Percentiles rank a stretch among this genome's conserved stretches.
phyloP scores from a whole-genome alignment of 2,888 invertebrate genomes.

The Hesperia comma region DNA sequence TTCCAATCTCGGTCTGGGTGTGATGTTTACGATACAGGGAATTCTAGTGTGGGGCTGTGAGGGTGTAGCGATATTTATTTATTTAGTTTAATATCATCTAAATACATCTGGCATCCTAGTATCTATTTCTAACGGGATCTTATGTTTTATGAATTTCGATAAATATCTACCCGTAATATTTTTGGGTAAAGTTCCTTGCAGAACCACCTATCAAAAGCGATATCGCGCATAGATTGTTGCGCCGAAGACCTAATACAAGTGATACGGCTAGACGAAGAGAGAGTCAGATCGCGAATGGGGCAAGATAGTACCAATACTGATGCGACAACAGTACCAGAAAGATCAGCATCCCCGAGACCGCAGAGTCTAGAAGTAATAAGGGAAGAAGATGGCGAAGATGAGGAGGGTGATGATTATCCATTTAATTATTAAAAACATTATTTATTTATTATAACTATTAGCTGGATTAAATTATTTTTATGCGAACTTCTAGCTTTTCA shows the following conservation, averaged over 20 bases:
- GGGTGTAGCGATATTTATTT: too few relatives aligned
- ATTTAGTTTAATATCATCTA: too few relatives aligned
- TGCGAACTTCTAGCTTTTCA: not conserved
- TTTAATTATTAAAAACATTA: slow-evolving; percentile 50
- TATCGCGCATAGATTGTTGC: slow-evolving; percentile 60
- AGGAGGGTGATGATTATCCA: slow-evolving; percentile 58
- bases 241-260: slow-evolving; percentile 61
- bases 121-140: too few relatives aligned
- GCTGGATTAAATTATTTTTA: not conserved
- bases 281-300: slow-evolving; percentile 56
- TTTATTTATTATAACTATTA: slow-evolving; percentile 4
- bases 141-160: too few relatives aligned
- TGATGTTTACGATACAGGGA: too few relatives aligned
- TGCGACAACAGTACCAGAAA: not conserved
- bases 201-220: slow-evolving; percentile 48
- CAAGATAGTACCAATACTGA: slow-evolving; percentile 42
- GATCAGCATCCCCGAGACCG: not conserved
- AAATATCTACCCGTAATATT: not conserved
- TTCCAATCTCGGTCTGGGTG: too few relatives aligned
- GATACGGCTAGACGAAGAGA: slow-evolving; percentile 61
- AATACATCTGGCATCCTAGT: too few relatives aligned
- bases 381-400: slow-evolving; percentile 57
- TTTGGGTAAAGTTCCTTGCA: slow-evolving; percentile 54
- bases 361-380: slow-evolving; percentile 54
- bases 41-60: too few relatives aligned